phyloP scores from a whole-genome alignment of 2,113 vertebrate species.

The Phocoena phocoena region DNA sequence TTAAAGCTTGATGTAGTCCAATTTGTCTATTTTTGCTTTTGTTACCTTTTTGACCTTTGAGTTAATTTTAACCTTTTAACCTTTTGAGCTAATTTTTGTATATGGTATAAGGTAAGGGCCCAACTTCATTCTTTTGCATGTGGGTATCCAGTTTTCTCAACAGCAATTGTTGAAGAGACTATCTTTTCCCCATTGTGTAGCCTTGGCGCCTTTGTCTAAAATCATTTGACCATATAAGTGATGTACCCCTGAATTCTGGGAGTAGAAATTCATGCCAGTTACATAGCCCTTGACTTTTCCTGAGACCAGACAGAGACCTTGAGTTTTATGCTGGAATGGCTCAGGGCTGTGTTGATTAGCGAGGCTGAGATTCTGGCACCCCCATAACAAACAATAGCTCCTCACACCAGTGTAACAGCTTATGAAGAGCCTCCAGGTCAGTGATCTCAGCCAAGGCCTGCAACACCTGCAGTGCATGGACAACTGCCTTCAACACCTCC shows the following conservation, averaged over 20 bases:
- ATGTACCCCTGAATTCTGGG: background rate
- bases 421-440: too few species aligned
- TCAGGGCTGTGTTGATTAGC: background rate
- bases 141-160: background rate
- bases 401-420: accelerated
- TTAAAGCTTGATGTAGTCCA: background rate
- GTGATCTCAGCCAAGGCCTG: background rate
- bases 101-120: background rate
- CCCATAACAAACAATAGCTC: background rate
- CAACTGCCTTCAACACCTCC: background rate
- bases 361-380: background rate
- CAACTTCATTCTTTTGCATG: background rate
- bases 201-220: background rate
- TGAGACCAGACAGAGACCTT: background rate
- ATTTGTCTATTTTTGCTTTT: background rate
- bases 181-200: background rate
- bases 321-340: background rate
- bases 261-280: background rate
- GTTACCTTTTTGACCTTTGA: background rate
- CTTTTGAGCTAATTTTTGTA: background rate
- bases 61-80: background rate
- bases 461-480: accelerated
- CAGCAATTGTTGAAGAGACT: background rate
- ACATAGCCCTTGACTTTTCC: background rate
- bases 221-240: background rate